A percentile compares a stretch with the other conserved stretches of the same genome.
phyloP scores from a whole-genome alignment of 2,113 vertebrate species.

The Scophthalmus maximus region DNA sequence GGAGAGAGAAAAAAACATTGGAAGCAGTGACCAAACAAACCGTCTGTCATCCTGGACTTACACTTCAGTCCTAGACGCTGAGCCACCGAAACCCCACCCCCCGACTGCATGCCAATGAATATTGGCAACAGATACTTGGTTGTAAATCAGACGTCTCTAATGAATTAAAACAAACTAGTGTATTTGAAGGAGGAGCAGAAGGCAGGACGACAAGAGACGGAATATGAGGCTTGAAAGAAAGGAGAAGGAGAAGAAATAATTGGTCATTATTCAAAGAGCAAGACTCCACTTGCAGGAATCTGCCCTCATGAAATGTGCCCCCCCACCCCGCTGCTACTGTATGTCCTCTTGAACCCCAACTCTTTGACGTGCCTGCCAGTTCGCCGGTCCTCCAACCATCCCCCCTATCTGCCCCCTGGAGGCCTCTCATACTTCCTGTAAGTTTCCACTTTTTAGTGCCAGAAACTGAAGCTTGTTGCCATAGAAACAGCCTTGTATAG shows the following conservation, averaged over 20 bases:
- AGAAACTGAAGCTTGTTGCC: conserved; percentile 84
- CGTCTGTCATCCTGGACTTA: conserved; percentile 63
- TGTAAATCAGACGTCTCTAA: conserved; percentile 50
- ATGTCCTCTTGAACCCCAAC: conserved; percentile 28
- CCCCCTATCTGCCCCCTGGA: conserved; percentile 56
- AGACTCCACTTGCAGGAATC: conserved; percentile 21
- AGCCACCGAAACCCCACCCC: conserved; percentile 37
- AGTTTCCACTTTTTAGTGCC: conserved; percentile 81
- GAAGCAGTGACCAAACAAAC: conserved; percentile 14
- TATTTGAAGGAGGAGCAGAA: conserved; percentile 7
- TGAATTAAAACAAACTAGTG: conserved; percentile 56
- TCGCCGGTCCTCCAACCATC: conserved; percentile 22
- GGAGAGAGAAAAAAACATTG: conserved; percentile 6
- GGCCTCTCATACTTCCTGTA: conserved; percentile 81
- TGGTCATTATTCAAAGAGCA: conserved; percentile 44
- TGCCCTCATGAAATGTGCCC: neutral
- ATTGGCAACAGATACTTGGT: no score
- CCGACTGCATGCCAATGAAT: no score
- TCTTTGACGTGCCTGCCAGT: conserved; percentile 10
- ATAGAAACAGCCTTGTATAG: conserved; percentile 83
- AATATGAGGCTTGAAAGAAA: conserved; percentile 15
- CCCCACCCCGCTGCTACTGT: neutral
- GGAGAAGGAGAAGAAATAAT: conserved; percentile 5
- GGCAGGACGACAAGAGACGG: conserved; percentile 9
- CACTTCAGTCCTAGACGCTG: conserved; percentile 35